Evolutionary conservation across 2,888 invertebrate genomes (phyloP), one percentile per base, ranked within the genome.

Genomic region (Urechis unicinctus): DNA sequence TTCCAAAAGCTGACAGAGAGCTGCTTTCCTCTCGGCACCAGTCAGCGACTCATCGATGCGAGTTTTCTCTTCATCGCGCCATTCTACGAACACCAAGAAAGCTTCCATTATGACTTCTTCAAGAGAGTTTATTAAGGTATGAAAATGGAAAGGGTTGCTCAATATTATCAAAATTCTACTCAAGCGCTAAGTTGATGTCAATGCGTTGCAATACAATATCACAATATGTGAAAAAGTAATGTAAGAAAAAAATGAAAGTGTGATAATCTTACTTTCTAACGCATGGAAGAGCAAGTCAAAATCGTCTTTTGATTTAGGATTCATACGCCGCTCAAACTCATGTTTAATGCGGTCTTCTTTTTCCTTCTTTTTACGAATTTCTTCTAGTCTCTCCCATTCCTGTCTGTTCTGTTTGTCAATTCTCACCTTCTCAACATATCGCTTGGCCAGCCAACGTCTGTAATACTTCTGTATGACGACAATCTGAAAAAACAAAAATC

Each of bases 11-110:
- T 74, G 72, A 60, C 74, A 79, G 50, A 79, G 62, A 1, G 78
- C 79, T n/a, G 79, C 79, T 61, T 78, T 79, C 13, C 74, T 62
- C 61, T 78, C 78, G 3, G 79, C 77, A 21, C 74, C 78, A 24
- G 65, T 63, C 57, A 73, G 61, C 2, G 70, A 72, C 2, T 58
- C 55, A 61, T 78, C 69, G 53, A 80, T 79, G 42, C 71, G 64
- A 29, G 69, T 73, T 45, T 75, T 53, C 59, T 77, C 74, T 56
- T 78, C 76, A 50, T 70, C 63, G 53, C 78, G 65, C 75, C 78
- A 79, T 64, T 74, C 78, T 78, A 63, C 22, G 58, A 31, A 5
- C 6, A 9, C 6, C 17, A 36, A 17, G 17, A 17, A 36, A 36
- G 36, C n/a, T n/a, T n/a, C n/a, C n/a, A n/a, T n/a, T n/a, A n/a